Base-by-base conservation (phyloP, 1,140 invertebrate genomes). In the Atopsyche davidsoni region DNA sequence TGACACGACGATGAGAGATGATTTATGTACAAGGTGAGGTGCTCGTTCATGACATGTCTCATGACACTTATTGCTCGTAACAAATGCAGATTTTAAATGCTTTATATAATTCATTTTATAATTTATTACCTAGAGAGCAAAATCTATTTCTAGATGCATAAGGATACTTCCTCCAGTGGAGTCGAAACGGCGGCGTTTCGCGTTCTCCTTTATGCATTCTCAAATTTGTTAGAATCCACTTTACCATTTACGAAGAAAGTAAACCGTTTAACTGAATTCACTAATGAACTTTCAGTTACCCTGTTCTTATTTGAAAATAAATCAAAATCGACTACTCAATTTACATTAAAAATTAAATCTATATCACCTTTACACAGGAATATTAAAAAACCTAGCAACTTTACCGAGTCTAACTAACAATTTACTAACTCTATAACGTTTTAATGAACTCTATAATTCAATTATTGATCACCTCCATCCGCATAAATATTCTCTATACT, bases 161-260 rank as follows among this genome's bases (percentile, higher is more conserved):
- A 46, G 47, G 55, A 51, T 46, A 53, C 55, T 39, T 22, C 46
- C 41, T 38, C 34, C 22, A 14, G n/a, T 25, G 21, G 53, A 55
- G 47, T 41, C 25, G 50, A 51, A 55, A 55, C 46, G 50, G 31
- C 47, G 49, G 42, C 50, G 42, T 44, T 46, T 50, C 28, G 19
- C 43, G 19, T 53, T 43, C 46, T 46, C 51, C 51, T 24, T 24
- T 32, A 41, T 57, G 55, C 55, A 51, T 50, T 52, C 40, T 53
- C 32, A 44, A 54, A 48, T 42, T 54, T 58, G 56, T 58, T 58
- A 58, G 56, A 58, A 58, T 58, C 39, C 56, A 58, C 56, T 58
- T 58, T 58, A 58, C 56, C 56, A 57, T 58, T 58, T 50, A 32
- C 47, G 38, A 53, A 17, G 43, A 58, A 57, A 53, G 51, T 54